phyloP scores from a whole-genome alignment of 2,888 invertebrate genomes.

The Agrochola litura region DNA sequence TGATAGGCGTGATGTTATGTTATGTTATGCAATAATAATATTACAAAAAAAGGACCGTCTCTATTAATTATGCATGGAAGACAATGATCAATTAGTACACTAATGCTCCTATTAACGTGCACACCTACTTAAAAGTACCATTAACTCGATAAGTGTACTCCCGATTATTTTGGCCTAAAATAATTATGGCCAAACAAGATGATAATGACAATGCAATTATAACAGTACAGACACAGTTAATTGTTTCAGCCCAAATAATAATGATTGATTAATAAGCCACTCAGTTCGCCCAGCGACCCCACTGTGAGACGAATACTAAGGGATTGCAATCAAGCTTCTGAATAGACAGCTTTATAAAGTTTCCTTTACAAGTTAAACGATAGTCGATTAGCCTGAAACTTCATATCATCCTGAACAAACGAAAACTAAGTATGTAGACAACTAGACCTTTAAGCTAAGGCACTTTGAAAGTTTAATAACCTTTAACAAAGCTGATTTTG shows the following conservation, averaged over 20 bases:
- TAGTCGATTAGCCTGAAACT: conserved; percentile 17
- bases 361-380: conserved; percentile 3
- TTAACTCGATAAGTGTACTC: too few relatives aligned
- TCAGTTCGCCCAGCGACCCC: neutral
- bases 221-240: neutral
- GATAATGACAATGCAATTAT: neutral
- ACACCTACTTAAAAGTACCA: neutral
- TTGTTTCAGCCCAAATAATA: conserved; percentile 18
- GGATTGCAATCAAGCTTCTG: neutral
- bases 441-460: neutral
- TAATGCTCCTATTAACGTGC: neutral
- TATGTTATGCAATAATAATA: too few relatives aligned
- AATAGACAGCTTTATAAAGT: conserved; percentile 21
- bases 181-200: neutral
- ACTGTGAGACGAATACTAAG: conserved; percentile 1
- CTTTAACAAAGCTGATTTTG: conserved; percentile 25
- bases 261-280: neutral
- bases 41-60: neutral
- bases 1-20: too few relatives aligned
- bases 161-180: neutral
- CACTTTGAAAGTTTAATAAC: conserved; percentile 16
- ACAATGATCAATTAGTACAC: neutral
- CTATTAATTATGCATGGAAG: neutral
- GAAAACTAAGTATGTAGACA: conserved; percentile 14
- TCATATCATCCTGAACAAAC: conserved; percentile 7